phyloP scores from a whole-genome alignment of 2,888 invertebrate genomes.

The Tenthredo amoena region DNA sequence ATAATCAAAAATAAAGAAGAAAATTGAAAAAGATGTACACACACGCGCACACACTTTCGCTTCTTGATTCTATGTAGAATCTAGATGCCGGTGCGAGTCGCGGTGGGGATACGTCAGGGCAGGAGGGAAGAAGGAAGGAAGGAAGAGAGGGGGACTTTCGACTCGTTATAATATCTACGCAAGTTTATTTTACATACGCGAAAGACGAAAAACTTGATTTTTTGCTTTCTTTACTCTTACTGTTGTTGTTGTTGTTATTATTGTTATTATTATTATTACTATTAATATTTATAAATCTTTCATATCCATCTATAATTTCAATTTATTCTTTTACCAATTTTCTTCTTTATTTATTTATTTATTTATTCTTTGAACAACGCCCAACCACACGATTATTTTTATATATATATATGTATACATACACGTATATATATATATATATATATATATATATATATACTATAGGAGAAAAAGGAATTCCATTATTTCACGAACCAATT shows the following conservation, averaged over 20 bases:
- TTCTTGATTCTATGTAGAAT: neutral
- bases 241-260: neutral
- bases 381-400: neutral
- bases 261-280: neutral
- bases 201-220: neutral
- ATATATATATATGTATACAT: neutral
- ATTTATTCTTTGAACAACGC: neutral
- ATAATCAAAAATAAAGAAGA: neutral
- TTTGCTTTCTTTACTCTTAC: neutral
- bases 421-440: neutral
- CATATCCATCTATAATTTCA: neutral
- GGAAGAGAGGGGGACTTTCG: neutral
- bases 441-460: no score
- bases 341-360: neutral
- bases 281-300: neutral
- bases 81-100: neutral
- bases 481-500: conserved; percentile 2
- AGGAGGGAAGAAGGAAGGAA: neutral
- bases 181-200: conserved; percentile 2
- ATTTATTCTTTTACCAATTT: neutral
- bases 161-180: conserved; percentile 2
- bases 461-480: neutral
- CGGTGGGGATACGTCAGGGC: neutral
- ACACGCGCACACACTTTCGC: neutral
- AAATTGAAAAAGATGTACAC: neutral